Evolutionary conservation across 2,113 vertebrate species (phyloP).

Genomic region (Mixornis gularis): DNA sequence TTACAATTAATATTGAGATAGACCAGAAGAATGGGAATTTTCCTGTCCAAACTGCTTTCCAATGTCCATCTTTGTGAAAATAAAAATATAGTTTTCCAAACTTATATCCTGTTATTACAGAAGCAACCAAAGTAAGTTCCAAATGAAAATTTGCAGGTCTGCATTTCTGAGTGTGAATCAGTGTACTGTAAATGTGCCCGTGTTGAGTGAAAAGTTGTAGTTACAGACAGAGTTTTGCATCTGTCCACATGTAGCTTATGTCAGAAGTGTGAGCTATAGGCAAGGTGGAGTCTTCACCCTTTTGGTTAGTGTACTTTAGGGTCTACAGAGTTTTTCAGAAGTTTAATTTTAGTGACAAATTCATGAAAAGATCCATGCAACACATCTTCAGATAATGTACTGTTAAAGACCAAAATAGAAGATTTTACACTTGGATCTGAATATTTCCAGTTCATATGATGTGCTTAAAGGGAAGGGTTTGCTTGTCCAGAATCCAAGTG

Average conservation of each 20-base stretch:
- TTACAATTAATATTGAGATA: neutral
- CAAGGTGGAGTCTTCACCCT: neutral
- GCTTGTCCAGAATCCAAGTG: neutral
- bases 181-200: neutral
- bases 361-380: neutral
- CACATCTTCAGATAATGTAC: neutral
- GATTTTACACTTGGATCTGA: neutral
- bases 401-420: neutral
- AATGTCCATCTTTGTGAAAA: neutral
- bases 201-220: neutral
- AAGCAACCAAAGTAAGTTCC: neutral
- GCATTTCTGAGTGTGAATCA: neutral
- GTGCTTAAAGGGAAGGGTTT: neutral
- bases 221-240: neutral
- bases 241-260: neutral
- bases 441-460: neutral
- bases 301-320: neutral
- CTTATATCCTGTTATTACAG: neutral
- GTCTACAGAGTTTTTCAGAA: neutral
- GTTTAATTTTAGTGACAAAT: neutral
- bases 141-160: neutral
- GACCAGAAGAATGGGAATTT: neutral
- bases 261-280: neutral
- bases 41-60: neutral
- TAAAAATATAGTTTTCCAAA: neutral